A percentile compares a stretch with the other conserved stretches of the same genome.
These are phyloP conservation scores for Ennomos erosarius DNA, from an alignment of 2,888 invertebrate species.

Conservation along the genomic window DNA sequence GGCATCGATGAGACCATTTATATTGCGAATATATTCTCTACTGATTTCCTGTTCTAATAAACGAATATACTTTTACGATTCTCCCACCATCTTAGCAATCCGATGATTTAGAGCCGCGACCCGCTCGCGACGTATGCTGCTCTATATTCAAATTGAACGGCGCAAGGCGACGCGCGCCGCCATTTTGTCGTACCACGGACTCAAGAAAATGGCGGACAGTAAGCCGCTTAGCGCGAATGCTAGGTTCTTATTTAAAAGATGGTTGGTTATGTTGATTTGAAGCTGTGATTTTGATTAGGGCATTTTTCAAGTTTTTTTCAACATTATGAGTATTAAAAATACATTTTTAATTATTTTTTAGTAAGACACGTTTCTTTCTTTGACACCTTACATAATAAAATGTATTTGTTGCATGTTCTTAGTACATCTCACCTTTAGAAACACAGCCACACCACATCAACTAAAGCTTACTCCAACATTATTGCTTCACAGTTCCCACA, in stretches of 20 bases:
- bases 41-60: constrained; percentile 55
- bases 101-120: constrained; percentile 81
- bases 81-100: constrained; percentile 79
- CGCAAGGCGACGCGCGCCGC: constrained; percentile 69
- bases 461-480: background rate
- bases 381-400: no score
- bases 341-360: no score
- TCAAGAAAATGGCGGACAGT: constrained; percentile 44
- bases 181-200: constrained; percentile 73
- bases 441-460: no score
- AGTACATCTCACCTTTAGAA: no score
- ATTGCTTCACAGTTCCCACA: constrained; percentile 44
- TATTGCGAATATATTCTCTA: constrained; percentile 37
- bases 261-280: constrained; percentile 44
- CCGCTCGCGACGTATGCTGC: constrained; percentile 83
- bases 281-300: constrained; percentile 30
- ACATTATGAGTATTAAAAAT: no score
- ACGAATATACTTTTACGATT: constrained; percentile 82
- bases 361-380: no score
- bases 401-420: no score
- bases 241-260: constrained; percentile 56
- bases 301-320: background rate
- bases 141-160: constrained; percentile 84
- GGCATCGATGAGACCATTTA: no score
- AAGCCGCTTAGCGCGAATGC: constrained; percentile 63